Evolutionary conservation across 2,797 vertebrate species (phyloP).

Genomic region (Etheostoma perlongum): DNA sequence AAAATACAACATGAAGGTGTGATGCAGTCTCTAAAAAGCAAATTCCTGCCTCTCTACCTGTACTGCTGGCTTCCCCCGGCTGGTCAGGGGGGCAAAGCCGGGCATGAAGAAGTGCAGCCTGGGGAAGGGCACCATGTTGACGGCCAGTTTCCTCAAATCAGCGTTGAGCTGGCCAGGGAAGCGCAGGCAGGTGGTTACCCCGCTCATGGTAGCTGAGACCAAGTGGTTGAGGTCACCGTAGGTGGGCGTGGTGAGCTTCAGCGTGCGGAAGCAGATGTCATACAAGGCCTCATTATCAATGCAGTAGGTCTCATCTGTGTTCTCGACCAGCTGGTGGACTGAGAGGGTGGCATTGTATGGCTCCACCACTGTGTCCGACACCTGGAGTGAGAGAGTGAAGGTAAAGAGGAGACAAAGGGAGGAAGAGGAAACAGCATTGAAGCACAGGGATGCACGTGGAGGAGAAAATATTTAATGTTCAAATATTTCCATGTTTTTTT

Average conservation of each 20-base stretch:
- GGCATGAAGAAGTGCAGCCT: slow-evolving; percentile 94
- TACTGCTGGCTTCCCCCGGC: slow-evolving; percentile 90
- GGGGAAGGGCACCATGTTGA: slow-evolving; percentile 95
- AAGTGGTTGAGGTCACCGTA: slow-evolving; percentile 92
- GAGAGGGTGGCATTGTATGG: slow-evolving; percentile 95
- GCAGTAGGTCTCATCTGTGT: slow-evolving; percentile 95
- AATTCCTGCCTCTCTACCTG: slow-evolving; percentile 44
- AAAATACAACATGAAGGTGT: not conserved
- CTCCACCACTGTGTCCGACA: slow-evolving; percentile 94
- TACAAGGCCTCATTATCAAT: slow-evolving; percentile 96
- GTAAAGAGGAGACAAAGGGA: slow-evolving; percentile 9
- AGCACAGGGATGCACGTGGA: not conserved
- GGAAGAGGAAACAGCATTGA: not conserved
- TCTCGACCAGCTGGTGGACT: slow-evolving; percentile 94
- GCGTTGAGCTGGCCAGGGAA: slow-evolving; percentile 93
- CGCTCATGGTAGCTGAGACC: slow-evolving; percentile 93
- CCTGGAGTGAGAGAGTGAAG: slow-evolving; percentile 64
- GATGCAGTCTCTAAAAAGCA: not conserved
- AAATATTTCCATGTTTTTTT: not conserved
- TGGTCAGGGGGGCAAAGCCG: slow-evolving; percentile 88
- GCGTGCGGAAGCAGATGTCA: slow-evolving; percentile 96
- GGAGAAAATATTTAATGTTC: rapidly evolving
- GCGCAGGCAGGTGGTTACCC: slow-evolving; percentile 92
- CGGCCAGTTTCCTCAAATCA: slow-evolving; percentile 91
- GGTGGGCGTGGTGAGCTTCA: slow-evolving; percentile 89